These are phyloP conservation scores for Anguilla megastoma DNA, from an alignment of 2,797 vertebrate species.

Conservation along the genomic window DNA sequence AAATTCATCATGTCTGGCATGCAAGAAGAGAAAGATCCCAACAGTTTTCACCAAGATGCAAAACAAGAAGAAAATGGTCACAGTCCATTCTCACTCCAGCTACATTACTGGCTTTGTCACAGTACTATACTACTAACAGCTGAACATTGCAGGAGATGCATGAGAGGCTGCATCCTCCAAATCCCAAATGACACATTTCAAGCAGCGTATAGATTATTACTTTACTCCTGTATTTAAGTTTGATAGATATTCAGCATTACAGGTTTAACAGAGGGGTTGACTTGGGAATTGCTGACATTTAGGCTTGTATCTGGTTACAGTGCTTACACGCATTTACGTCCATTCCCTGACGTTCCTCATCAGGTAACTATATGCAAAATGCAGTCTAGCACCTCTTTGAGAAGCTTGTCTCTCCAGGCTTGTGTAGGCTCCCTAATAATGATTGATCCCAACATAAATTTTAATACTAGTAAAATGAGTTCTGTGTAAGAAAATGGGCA, in stretches of 20 bases:
- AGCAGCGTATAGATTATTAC: not conserved
- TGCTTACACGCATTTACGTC: not conserved
- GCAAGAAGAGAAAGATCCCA: not conserved
- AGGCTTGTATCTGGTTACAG: not conserved
- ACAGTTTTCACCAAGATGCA: not conserved
- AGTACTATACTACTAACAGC: not conserved
- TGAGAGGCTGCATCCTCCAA: not conserved
- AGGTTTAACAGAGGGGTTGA: too few relatives aligned
- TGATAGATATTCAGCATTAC: too few relatives aligned
- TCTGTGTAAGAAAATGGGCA: not conserved
- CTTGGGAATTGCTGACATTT: not conserved
- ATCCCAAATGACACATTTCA: not conserved
- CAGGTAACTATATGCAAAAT: not conserved
- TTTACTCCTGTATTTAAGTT: too few relatives aligned
- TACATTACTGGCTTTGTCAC: not conserved
- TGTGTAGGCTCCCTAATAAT: not conserved
- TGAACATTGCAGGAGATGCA: not conserved
- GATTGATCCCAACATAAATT: not conserved
- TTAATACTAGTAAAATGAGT: not conserved
- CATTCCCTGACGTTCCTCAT: not conserved
- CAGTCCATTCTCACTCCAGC: not conserved
- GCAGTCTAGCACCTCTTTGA: not conserved
- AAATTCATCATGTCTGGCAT: slow-evolving; percentile 56
- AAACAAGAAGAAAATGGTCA: not conserved
- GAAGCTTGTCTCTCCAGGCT: not conserved